Conservation (phyloP, 2,113 vertebrate genomes). For the Guaruba guarouba region DNA sequence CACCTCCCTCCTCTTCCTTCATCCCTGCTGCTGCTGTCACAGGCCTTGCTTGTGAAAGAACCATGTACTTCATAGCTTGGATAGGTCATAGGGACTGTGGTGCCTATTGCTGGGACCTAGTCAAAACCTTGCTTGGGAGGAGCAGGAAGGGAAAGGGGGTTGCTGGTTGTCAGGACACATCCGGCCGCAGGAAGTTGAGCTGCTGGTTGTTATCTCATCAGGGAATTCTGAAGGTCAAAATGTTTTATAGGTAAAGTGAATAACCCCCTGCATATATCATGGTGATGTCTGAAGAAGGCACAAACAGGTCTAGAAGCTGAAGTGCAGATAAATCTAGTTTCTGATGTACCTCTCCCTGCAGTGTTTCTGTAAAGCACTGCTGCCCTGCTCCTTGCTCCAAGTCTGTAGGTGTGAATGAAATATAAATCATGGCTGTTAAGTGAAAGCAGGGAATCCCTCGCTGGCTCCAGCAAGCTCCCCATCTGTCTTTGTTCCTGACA, state of each 20-base stretch:
- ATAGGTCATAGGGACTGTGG: neutral
- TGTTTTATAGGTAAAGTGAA: neutral
- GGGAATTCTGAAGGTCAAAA: neutral
- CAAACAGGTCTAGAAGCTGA: neutral
- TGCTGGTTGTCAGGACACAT: fast-evolving
- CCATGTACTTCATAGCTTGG: fast-evolving
- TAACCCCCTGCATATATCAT: neutral
- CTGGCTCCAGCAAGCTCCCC: neutral
- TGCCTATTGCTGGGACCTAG: neutral
- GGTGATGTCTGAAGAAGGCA: neutral
- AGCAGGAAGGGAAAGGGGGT: neutral
- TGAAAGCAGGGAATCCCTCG: neutral
- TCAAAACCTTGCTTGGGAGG: neutral
- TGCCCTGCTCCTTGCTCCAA: neutral
- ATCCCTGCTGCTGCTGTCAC: neutral
- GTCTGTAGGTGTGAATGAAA: neutral
- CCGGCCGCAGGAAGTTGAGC: neutral
- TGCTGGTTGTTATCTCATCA: neutral
- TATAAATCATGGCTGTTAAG: neutral
- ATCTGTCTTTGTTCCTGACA: conserved; percentile 35
- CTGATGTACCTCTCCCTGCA: neutral
- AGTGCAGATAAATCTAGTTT: neutral
- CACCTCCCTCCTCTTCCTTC: neutral
- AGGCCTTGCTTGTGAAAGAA: neutral
- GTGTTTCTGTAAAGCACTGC: neutral